These are phyloP conservation scores for Selene dorsalis DNA, from an alignment of 2,797 vertebrate species.

Conservation along the genomic window DNA sequence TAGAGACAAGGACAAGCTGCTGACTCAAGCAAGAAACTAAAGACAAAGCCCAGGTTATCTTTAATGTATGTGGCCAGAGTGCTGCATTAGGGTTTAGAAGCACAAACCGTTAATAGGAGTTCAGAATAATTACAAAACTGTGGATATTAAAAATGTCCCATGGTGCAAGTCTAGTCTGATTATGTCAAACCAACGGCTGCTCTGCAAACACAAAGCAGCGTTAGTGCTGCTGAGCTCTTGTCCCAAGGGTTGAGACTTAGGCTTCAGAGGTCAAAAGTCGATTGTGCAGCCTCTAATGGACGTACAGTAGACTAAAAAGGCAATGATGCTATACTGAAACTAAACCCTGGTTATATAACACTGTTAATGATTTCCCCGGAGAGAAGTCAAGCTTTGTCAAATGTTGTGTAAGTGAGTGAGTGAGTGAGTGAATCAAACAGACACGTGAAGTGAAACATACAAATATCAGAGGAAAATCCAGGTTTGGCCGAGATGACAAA, in stretches of 20 bases:
- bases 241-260: conserved; percentile 53
- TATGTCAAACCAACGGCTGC: conserved; percentile 48
- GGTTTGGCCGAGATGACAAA: conserved; percentile 11
- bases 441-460: conserved; percentile 20
- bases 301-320: conserved; percentile 46
- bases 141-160: conserved; percentile 48
- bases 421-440: conserved; percentile 7
- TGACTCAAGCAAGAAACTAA: conserved; percentile 65
- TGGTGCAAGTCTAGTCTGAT: conserved; percentile 29
- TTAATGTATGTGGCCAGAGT: conserved; percentile 22
- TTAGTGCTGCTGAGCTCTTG: conserved; percentile 47
- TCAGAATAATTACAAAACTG: conserved; percentile 41
- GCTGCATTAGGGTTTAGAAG: conserved; percentile 11
- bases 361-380: conserved; percentile 78
- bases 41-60: conserved; percentile 36
- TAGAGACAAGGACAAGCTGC: conserved; percentile 64
- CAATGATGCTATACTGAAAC: conserved; percentile 59
- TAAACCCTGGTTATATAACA: conserved; percentile 68
- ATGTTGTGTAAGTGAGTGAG: conserved; percentile 35
- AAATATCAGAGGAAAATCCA: conserved; percentile 7
- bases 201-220: conserved; percentile 37
- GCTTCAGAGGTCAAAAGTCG: conserved; percentile 58
- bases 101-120: conserved; percentile 31
- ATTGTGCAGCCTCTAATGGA: conserved; percentile 57
- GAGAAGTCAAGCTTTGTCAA: conserved; percentile 51